A percentile compares a stretch with the other conserved stretches of the same genome.
phyloP scores from a whole-genome alignment of 2,797 vertebrate genomes.

The Tadarida brasiliensis region DNA sequence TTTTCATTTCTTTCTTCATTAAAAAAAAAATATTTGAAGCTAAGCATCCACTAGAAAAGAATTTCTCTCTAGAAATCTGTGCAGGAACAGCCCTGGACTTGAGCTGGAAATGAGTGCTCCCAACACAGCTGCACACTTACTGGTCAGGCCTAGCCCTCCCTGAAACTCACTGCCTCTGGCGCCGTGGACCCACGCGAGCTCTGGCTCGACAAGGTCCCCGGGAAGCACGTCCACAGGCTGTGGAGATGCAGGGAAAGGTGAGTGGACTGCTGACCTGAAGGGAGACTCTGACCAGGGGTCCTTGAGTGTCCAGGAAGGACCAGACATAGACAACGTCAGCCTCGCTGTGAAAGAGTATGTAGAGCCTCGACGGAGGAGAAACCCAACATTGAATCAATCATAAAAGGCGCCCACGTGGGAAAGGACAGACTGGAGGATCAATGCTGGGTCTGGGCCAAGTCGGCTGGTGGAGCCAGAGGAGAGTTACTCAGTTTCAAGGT shows the following conservation, averaged over 20 bases:
- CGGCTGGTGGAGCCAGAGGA: not conserved
- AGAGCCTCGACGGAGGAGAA: not conserved
- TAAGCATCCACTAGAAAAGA: slow-evolving; percentile 11
- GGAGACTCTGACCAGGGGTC: not conserved
- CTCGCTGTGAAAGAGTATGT: not conserved
- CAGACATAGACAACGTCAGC: slow-evolving; percentile 7
- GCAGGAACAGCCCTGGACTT: not conserved
- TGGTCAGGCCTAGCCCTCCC: not conserved
- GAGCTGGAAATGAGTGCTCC: not conserved
- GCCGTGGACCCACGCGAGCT: not conserved
- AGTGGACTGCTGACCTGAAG: not conserved
- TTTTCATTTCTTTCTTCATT: not conserved
- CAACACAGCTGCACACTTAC: not conserved
- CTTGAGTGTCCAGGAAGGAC: slow-evolving; percentile 30
- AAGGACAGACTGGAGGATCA: not conserved
- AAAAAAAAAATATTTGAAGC: not conserved
- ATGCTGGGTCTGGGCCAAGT: slow-evolving; percentile 32
- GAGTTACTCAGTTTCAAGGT: slow-evolving; percentile 49
- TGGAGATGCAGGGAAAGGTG: not conserved
- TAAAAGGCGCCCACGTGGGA: not conserved
- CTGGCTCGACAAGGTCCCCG: not conserved
- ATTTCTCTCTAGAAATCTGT: not conserved
- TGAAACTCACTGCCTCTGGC: not conserved
- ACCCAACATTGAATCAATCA: not conserved
- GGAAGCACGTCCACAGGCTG: not conserved